Conservation (phyloP, 1,140 invertebrate genomes). For the Drosophila hydei region DNA sequence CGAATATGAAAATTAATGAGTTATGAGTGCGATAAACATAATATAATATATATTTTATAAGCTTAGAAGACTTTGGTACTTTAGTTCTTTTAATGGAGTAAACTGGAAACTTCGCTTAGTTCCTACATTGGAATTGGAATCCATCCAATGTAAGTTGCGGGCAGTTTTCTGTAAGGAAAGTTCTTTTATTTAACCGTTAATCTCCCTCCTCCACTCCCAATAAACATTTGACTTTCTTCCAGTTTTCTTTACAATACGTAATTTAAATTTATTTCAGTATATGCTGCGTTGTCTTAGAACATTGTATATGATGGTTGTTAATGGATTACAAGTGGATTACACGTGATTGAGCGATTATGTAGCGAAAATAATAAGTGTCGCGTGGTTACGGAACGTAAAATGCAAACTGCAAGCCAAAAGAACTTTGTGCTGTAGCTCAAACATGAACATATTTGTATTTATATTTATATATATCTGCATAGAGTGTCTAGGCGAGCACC, state of each 20-base stretch:
- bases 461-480: conserved; percentile 35
- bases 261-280: conserved; percentile 61
- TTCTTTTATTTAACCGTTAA: too few relatives aligned
- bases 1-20: conserved; percentile 71
- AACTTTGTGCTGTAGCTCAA: conserved; percentile 40
- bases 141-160: too few relatives aligned
- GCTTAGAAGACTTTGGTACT: too few relatives aligned
- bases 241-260: conserved; percentile 56
- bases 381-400: conserved; percentile 26
- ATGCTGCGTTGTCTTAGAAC: conserved; percentile 31
- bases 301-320: conserved; percentile 51
- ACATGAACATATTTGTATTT: conserved; percentile 56
- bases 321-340: conserved; percentile 61
- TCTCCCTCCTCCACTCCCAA: not conserved
- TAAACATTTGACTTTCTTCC: not conserved
- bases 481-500: conserved; percentile 84
- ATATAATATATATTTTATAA: too few relatives aligned
- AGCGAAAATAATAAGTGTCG: conserved; percentile 20
- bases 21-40: too few relatives aligned
- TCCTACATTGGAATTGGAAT: too few relatives aligned
- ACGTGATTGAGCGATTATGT: conserved; percentile 41
- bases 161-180: too few relatives aligned
- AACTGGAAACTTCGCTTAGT: too few relatives aligned
- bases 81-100: too few relatives aligned
- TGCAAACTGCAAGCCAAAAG: conserved; percentile 44